phyloP scores from a whole-genome alignment of 2,888 invertebrate species.

The Drosophila paramelanica region DNA sequence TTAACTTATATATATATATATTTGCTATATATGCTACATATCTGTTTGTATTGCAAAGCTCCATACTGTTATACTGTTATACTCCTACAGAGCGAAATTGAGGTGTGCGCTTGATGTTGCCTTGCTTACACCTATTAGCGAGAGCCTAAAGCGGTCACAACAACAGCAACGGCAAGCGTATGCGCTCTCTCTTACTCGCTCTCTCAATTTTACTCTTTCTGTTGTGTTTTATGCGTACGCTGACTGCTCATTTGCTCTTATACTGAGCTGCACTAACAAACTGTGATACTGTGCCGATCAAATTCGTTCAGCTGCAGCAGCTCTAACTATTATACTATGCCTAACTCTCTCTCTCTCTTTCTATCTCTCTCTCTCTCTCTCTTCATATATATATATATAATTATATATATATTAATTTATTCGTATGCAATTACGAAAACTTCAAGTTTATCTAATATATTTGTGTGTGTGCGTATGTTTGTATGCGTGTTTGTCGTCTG shows the following conservation, averaged over 20 bases:
- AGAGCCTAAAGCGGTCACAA: background rate
- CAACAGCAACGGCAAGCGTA: background rate
- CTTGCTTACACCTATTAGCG: background rate
- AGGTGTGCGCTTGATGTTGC: conserved; percentile 10
- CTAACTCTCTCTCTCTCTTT: background rate
- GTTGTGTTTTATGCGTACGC: no score
- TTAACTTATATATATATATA: conserved; percentile 12
- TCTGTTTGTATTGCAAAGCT: background rate
- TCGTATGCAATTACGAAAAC: no score
- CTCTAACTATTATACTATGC: conserved; percentile 5
- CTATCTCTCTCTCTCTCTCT: background rate
- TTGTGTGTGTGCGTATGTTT: conserved; percentile 6
- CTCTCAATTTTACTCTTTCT: background rate
- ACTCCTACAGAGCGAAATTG: background rate
- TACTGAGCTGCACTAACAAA: conserved; percentile 19
- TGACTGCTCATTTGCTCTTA: background rate
- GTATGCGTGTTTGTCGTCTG: conserved; percentile 18
- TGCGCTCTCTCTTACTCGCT: background rate
- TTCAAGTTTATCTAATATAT: background rate
- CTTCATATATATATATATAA: conserved; percentile 5
- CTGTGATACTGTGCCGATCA: conserved; percentile 5
- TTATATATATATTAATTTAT: background rate
- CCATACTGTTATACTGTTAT: background rate
- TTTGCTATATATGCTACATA: no score
- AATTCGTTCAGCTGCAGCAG: conserved; percentile 14